Percentiles rank a stretch among this genome's conserved stretches.
phyloP scores from a whole-genome alignment of 1,140 invertebrate genomes.

The Trypoxylus dichotomus region DNA sequence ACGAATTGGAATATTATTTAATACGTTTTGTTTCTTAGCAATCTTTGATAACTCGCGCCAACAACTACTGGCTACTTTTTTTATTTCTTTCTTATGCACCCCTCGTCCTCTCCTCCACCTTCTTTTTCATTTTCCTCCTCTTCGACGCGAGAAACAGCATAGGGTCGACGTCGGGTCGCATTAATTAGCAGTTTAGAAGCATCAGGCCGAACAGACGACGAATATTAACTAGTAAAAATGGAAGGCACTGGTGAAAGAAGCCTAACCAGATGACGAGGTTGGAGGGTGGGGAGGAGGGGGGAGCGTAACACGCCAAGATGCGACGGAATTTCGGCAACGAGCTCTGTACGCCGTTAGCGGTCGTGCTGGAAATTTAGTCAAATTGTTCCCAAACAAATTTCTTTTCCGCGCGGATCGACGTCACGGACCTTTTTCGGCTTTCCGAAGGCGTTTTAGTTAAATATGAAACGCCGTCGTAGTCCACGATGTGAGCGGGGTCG shows the following conservation, averaged over 20 bases:
- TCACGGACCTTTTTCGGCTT: background rate
- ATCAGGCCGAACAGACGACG: conserved; percentile 20
- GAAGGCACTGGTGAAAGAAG: too few relatives aligned
- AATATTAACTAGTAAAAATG: conserved; percentile 24
- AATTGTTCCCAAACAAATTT: conserved; percentile 25
- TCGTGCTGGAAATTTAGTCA: conserved; percentile 19
- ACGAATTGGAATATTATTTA: too few relatives aligned
- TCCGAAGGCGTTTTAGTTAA: background rate
- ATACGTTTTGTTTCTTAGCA: too few relatives aligned
- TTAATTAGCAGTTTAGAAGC: conserved; percentile 24
- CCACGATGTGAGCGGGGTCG: background rate
- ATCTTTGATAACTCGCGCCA: too few relatives aligned
- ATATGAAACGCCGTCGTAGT: background rate
- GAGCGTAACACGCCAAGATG: background rate
- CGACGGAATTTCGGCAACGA: conserved; percentile 13
- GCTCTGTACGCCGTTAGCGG: conserved; percentile 6
- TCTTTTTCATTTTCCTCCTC: background rate
- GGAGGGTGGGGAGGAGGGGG: background rate
- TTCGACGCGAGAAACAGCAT: background rate
- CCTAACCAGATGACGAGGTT: background rate
- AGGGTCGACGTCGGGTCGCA: background rate
- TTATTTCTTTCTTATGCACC: background rate
- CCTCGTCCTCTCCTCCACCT: background rate
- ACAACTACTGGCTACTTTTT: background rate
- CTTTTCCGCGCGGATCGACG: background rate